Evolutionary conservation across 2,797 vertebrate species (phyloP).

Genomic region (Protosalanx chinensis): DNA sequence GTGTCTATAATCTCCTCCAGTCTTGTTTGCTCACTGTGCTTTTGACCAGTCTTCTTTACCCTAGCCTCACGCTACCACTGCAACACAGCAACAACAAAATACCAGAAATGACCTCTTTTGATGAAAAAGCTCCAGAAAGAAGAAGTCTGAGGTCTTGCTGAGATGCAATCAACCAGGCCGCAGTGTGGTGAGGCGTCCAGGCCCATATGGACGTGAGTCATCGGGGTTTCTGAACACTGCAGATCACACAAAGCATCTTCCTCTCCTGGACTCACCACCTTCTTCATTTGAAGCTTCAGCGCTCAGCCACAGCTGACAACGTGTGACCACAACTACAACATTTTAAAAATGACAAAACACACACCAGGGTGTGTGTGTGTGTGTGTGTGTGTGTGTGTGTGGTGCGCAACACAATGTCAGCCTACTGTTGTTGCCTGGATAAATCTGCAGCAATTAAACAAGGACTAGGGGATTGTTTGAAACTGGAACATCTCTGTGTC

Average conservation of each 20-base stretch:
- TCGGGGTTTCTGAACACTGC: constrained; percentile 3
- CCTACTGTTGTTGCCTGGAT: too few relatives aligned
- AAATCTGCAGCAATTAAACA: too few relatives aligned
- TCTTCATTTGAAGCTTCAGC: constrained; percentile 2
- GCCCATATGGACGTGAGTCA: constrained; percentile 7
- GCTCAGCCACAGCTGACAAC: neutral
- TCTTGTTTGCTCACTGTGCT: neutral
- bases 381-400: too few relatives aligned
- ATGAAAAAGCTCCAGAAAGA: constrained; percentile 2
- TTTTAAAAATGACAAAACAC: too few relatives aligned
- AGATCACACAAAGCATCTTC: constrained; percentile 12
- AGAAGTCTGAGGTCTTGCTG: constrained; percentile 6
- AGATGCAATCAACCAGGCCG: constrained; percentile 5
- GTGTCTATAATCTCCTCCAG: too few relatives aligned
- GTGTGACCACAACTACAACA: too few relatives aligned
- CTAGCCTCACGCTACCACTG: neutral
- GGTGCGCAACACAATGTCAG: too few relatives aligned
- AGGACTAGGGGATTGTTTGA: too few relatives aligned
- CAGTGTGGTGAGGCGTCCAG: constrained; percentile 3
- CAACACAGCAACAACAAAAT: neutral
- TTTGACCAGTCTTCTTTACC: neutral
- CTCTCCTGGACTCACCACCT: neutral
- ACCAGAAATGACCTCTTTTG: neutral
- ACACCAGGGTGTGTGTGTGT: too few relatives aligned
- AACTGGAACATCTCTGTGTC: neutral